Evolutionary conservation across 2,888 invertebrate genomes (phyloP).

Genomic region (Athalia cordata): DNA sequence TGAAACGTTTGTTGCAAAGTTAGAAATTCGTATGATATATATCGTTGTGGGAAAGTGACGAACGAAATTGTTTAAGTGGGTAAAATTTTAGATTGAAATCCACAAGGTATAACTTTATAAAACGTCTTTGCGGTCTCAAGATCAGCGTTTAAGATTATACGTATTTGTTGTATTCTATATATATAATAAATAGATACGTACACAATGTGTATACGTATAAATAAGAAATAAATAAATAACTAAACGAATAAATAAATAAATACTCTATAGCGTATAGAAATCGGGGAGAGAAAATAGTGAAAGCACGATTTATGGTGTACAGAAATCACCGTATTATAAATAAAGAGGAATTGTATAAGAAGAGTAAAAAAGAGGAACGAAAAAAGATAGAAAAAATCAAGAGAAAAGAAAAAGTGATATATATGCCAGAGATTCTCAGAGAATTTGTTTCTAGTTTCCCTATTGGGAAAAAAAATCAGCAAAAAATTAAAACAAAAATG

Average conservation of each 20-base stretch:
- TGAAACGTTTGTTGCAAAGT: too few species aligned
- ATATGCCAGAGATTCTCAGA: background rate
- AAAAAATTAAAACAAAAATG: background rate
- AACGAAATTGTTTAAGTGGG: too few species aligned
- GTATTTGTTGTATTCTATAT: background rate
- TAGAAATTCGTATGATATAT: too few species aligned
- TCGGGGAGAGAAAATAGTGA: conserved; percentile 68
- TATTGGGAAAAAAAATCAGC: background rate
- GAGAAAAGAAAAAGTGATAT: background rate
- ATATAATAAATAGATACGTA: background rate
- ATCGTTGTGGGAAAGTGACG: too few species aligned
- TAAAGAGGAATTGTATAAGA: background rate
- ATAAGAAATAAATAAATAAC: background rate
- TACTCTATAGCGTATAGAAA: conserved; percentile 47
- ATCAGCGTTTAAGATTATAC: conserved; percentile 21
- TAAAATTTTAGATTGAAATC: background rate
- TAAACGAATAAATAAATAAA: background rate
- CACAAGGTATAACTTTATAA: background rate
- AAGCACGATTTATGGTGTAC: conserved; percentile 56
- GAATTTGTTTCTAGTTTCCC: background rate
- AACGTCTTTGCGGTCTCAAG: conserved; percentile 41
- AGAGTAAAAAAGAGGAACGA: background rate
- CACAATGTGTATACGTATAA: background rate
- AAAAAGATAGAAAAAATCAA: background rate
- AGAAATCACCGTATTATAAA: conserved; percentile 22